phyloP scores from a whole-genome alignment of 2,797 vertebrate species.

The Eospalax fontanierii region DNA sequence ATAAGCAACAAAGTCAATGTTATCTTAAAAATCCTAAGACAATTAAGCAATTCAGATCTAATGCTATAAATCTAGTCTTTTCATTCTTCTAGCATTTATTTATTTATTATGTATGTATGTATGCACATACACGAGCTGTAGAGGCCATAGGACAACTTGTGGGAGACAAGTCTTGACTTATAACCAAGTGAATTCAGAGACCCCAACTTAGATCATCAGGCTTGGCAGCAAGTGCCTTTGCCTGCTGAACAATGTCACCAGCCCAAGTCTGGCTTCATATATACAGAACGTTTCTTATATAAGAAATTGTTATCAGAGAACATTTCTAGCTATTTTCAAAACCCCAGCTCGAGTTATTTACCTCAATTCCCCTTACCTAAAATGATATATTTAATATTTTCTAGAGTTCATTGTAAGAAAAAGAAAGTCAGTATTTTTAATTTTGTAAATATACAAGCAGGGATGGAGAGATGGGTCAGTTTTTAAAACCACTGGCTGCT shows the following conservation, averaged over 20 bases:
- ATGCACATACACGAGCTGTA: background rate
- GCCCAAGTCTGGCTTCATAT: background rate
- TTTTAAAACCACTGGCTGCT: no score
- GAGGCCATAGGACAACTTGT: background rate
- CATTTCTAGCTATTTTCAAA: conserved; percentile 50
- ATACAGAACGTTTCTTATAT: background rate
- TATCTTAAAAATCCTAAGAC: conserved; percentile 37
- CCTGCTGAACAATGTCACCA: background rate
- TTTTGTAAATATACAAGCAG: no score
- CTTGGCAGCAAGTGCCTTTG: background rate
- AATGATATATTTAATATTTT: background rate
- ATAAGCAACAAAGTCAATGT: conserved; percentile 1
- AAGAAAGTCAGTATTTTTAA: background rate
- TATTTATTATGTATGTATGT: background rate
- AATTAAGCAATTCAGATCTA: conserved; percentile 45
- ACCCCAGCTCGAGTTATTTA: conserved; percentile 16
- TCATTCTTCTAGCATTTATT: background rate
- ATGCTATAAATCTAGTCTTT: background rate
- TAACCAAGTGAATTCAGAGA: background rate
- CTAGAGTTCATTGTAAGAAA: conserved; percentile 10
- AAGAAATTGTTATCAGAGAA: conserved; percentile 43
- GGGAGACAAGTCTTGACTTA: background rate
- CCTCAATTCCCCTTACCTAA: background rate
- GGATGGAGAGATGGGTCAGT: no score
- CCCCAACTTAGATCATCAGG: background rate